A percentile compares a stretch with the other conserved stretches of the same genome.
These are phyloP conservation scores for Theretra japonica DNA, from an alignment of 2,888 invertebrate species.

Conservation along the genomic window DNA sequence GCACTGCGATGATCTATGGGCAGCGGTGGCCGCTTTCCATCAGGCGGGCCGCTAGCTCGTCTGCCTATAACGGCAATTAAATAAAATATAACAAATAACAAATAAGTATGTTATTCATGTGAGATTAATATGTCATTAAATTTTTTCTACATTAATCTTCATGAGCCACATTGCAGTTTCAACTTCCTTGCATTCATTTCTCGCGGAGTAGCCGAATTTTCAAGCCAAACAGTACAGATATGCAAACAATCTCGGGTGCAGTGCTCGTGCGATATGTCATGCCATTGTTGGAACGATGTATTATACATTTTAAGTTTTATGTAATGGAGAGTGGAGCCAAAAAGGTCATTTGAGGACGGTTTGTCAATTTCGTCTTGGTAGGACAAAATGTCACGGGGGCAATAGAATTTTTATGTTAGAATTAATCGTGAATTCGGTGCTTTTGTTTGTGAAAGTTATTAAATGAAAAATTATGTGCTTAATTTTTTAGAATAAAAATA, in stretches of 20 bases:
- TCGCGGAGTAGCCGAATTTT: not conserved
- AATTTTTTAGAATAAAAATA: too few species aligned
- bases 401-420: not conserved
- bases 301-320: not conserved
- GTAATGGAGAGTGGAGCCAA: not conserved
- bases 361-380: slow-evolving; percentile 19
- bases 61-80: too few species aligned
- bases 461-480: too few species aligned
- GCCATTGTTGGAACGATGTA: not conserved
- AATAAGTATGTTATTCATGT: too few species aligned
- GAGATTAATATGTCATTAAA: too few species aligned
- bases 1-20: too few species aligned
- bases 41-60: too few species aligned
- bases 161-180: not conserved
- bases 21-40: too few species aligned
- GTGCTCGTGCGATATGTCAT: slow-evolving; percentile 8
- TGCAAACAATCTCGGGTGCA: slow-evolving; percentile 16
- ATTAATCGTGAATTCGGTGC: too few species aligned
- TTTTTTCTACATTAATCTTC: not conserved
- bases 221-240: not conserved
- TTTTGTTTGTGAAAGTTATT: too few species aligned
- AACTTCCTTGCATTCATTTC: slow-evolving; percentile 11
- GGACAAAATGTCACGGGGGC: not conserved
- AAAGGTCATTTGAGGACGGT: not conserved
- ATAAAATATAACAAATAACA: too few species aligned